phyloP scores from a whole-genome alignment of 2,113 vertebrate genomes.

The Hippoglossus stenolepis region DNA sequence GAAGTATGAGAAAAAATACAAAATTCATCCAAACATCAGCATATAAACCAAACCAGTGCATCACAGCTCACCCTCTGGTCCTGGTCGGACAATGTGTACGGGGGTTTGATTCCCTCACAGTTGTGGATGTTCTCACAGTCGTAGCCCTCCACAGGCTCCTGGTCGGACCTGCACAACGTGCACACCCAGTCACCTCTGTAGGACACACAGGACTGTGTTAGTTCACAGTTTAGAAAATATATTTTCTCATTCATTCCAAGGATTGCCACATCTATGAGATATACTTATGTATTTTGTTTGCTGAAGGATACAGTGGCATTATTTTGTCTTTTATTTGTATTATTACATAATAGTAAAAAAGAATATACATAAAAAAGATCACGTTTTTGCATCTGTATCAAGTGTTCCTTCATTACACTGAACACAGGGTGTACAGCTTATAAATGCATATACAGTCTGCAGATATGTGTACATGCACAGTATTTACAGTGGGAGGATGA shows the following conservation, averaged over 20 bases:
- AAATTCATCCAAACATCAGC: background rate
- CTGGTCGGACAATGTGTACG: conserved; percentile 79
- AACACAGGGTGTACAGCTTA: background rate
- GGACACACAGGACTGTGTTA: conserved; percentile 15
- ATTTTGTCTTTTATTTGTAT: too few species aligned
- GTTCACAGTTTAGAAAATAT: background rate
- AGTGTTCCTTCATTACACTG: background rate
- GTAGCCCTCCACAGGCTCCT: conserved; percentile 82
- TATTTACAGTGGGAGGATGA: conserved; percentile 89
- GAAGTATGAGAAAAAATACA: background rate
- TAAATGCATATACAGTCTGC: background rate
- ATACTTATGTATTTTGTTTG: too few species aligned
- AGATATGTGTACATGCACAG: background rate
- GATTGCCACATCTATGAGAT: too few species aligned
- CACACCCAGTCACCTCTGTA: conserved; percentile 93
- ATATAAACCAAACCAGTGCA: background rate
- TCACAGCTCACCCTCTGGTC: conserved; percentile 88
- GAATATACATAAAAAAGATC: too few species aligned
- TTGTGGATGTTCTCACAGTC: conserved; percentile 86
- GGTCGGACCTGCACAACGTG: conserved; percentile 87
- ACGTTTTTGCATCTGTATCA: background rate
- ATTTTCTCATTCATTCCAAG: too few species aligned
- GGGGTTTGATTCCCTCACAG: conserved; percentile 54
- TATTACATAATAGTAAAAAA: too few species aligned
- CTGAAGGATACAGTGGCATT: too few species aligned